Percentiles rank a stretch among this genome's conserved stretches.
Evolutionary conservation across 2,888 invertebrate species (phyloP).

Genomic region (Tetragnatha montana): DNA sequence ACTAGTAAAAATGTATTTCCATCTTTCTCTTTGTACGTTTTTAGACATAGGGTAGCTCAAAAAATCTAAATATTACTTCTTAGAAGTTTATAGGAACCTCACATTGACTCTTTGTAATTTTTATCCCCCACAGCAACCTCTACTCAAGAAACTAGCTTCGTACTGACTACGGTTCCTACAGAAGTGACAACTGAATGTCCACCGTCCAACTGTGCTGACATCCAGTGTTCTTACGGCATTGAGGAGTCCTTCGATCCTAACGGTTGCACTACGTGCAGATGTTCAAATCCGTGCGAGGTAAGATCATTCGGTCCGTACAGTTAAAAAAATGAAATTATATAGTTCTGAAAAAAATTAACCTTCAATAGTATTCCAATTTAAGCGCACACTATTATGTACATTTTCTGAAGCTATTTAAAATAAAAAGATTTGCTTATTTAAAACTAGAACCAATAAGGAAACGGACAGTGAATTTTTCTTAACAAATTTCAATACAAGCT

Average conservation of each 20-base stretch:
- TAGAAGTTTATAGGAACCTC: too few species aligned
- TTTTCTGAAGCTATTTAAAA: too few species aligned
- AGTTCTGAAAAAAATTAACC: not conserved
- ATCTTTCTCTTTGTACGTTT: not conserved
- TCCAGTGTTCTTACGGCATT: conserved; percentile 83
- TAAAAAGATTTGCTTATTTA: too few species aligned
- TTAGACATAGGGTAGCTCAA: too few species aligned
- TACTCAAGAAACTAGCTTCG: not conserved
- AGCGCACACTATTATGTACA: too few species aligned
- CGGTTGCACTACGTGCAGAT: conserved; percentile 85
- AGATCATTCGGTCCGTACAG: not conserved
- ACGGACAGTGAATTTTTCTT: too few species aligned
- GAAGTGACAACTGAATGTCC: conserved; percentile 42
- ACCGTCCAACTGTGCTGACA: conserved; percentile 80
- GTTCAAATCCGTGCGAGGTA: conserved; percentile 84
- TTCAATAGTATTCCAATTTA: not conserved
- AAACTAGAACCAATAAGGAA: too few species aligned
- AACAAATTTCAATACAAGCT: too few species aligned
- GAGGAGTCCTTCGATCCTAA: conserved; percentile 80
- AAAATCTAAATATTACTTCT: too few species aligned
- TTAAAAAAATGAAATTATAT: not conserved
- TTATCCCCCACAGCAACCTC: not conserved
- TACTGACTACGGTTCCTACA: not conserved
- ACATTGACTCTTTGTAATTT: too few species aligned
- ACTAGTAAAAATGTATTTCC: not conserved